Evolutionary conservation across 2,797 vertebrate genomes (phyloP).

Genomic region (Sebastes minor): DNA sequence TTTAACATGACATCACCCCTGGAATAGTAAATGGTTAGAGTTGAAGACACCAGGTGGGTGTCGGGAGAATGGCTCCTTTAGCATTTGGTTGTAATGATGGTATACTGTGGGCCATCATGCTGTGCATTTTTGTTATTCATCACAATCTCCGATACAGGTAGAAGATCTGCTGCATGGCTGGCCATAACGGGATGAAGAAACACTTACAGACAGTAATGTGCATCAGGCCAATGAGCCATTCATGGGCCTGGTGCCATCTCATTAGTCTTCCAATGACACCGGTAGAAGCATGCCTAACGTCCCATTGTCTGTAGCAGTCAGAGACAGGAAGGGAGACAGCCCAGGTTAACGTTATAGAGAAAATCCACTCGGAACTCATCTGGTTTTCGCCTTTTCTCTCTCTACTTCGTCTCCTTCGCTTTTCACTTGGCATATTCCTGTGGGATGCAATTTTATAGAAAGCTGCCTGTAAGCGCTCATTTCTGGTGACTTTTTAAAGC

Average conservation of each 20-base stretch:
- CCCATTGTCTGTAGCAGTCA: conserved; percentile 65
- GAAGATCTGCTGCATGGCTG: conserved; percentile 67
- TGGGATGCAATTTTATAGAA: conserved; percentile 54
- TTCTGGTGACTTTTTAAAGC: conserved; percentile 64
- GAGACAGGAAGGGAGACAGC: conserved; percentile 40
- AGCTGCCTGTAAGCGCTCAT: conserved; percentile 54
- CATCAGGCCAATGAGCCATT: conserved; percentile 80
- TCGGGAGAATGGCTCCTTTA: conserved; percentile 2
- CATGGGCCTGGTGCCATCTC: conserved; percentile 74
- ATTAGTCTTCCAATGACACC: conserved; percentile 78
- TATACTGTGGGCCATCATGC: conserved; percentile 14
- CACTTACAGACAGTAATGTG: conserved; percentile 76
- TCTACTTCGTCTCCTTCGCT: conserved; percentile 8
- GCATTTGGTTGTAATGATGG: conserved; percentile 31
- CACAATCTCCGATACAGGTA: conserved; percentile 67
- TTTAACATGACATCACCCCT: neutral
- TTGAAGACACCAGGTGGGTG: neutral
- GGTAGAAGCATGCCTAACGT: conserved; percentile 61
- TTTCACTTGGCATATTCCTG: conserved; percentile 45
- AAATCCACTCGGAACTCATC: conserved; percentile 32
- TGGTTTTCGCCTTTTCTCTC: conserved; percentile 6
- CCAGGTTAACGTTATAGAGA: conserved; percentile 43
- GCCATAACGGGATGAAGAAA: conserved; percentile 68
- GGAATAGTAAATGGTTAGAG: neutral
- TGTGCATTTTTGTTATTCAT: conserved; percentile 61